These are phyloP conservation scores for Heteromurus nitidus DNA, from an alignment of 2,888 invertebrate species.

Conservation along the genomic window DNA sequence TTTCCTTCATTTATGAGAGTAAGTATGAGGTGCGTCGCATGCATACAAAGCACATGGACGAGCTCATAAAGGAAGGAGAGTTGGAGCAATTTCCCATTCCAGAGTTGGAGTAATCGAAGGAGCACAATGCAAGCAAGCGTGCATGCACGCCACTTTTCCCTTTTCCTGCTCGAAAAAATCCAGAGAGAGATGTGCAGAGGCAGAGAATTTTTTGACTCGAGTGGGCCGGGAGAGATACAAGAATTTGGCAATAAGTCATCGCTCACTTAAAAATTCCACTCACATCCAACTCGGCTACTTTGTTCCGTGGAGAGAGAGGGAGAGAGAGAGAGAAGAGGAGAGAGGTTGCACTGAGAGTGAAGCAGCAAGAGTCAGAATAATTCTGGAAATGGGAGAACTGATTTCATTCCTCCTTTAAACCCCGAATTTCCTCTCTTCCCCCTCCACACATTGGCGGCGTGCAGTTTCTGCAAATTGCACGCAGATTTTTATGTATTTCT, in stretches of 20 bases:
- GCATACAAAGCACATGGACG: slow-evolving; percentile 46
- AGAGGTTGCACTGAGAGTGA: neutral
- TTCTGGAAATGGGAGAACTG: too few relatives aligned
- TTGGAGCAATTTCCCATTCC: too few relatives aligned
- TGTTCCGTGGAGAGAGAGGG: neutral
- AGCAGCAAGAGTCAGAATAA: neutral
- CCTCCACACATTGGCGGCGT: neutral
- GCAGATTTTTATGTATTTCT: too few relatives aligned
- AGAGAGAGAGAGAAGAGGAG: neutral
- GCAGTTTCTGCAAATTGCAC: too few relatives aligned
- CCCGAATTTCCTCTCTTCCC: neutral
- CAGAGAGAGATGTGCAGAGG: neutral
- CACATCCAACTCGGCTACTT: slow-evolving; percentile 59
- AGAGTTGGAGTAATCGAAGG: too few relatives aligned
- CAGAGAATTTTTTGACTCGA: too few relatives aligned
- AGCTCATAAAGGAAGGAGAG: slow-evolving; percentile 1
- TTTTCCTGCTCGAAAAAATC: too few relatives aligned
- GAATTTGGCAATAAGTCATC: slow-evolving; percentile 65
- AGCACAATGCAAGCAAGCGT: too few relatives aligned
- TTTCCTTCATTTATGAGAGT: slow-evolving; percentile 61
- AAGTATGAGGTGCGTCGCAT: slow-evolving; percentile 46
- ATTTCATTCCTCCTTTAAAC: neutral
- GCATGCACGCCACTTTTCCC: too few relatives aligned
- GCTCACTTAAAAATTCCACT: slow-evolving; percentile 56
- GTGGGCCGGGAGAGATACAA: slow-evolving; percentile 30